Evolutionary conservation across 2,113 vertebrate species (phyloP).

Genomic region (Ovis aries): DNA sequence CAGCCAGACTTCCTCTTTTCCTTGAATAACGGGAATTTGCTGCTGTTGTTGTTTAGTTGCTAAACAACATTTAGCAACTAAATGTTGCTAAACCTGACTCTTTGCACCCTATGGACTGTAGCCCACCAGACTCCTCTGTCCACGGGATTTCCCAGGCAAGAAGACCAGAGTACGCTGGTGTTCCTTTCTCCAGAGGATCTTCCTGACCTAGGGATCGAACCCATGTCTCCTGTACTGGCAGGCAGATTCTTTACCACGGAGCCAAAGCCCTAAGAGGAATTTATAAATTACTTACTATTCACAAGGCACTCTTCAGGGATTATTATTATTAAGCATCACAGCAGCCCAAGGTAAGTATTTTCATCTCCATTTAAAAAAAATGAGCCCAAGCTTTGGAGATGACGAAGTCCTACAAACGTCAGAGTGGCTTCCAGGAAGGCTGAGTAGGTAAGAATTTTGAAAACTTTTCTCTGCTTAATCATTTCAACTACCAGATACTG

Average conservation of each 20-base stretch:
- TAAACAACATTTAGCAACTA: neutral
- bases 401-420: rapidly evolving
- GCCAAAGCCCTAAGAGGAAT: neutral
- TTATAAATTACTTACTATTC: neutral
- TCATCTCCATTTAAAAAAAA: neutral
- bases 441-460: neutral
- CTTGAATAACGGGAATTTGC: neutral
- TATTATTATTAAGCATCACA: neutral
- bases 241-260: neutral
- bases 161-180: neutral
- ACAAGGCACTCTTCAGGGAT: neutral
- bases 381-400: neutral
- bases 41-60: neutral
- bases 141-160: neutral
- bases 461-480: neutral
- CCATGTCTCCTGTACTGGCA: neutral
- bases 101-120: neutral
- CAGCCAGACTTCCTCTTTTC: neutral
- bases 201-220: neutral
- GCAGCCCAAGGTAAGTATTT: neutral
- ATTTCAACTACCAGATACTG: neutral
- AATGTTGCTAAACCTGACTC: neutral
- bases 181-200: neutral
- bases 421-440: neutral
- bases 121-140: neutral